Base-by-base conservation (phyloP, 2,888 invertebrate species). In the Galerucella nymphaeae region DNA sequence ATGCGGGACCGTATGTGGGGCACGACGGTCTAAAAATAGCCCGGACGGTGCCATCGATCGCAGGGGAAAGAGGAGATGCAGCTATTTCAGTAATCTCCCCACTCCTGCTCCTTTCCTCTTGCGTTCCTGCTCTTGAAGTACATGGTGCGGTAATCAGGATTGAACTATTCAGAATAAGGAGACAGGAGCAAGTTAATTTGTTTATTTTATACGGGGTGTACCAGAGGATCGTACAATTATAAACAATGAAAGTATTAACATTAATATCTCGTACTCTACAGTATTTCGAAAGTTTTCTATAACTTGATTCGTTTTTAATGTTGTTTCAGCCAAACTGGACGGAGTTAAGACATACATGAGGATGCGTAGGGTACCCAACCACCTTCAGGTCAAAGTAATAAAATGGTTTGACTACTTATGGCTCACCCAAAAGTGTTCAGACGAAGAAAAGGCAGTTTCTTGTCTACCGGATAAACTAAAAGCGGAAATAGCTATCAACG, bases 401-500 rank as follows among this genome's bases (percentile, higher is more conserved):
- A 97, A 97, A 88, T 99, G 98, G 98, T 99, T 98, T 88, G 98
- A 99, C 90, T 98, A 99, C 88, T 91, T 98, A 84, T 99, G 99
- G 98, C 92, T 98, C 84, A 97, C 97, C 80, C 98, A 99, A 89
- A 98, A 98, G 89, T 97, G 97, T 86, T 97, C 97, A 30, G 97
- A 98, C 86, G 98, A 99, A 87, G 98, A 98, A 87, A 94, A 94
- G 87, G 96, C 96, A 72, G 96, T 97, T 82, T 95, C 96, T 84
- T 97, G 96, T 89, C 91, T 97, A 84, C 97, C 97, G 88, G 98
- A 98, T 89, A 98, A 98, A 88, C 91, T 98, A 83, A 98, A 98
- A 88, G 98, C 98, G 75, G 99, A 99, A 89, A 99, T 99, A 85
- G 98, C 98, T 84, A 98, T 99, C 88, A 98, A 99, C 89, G 98